phyloP scores from a whole-genome alignment of 2,888 invertebrate genomes.

The Acanthacorydalis orientalis region DNA sequence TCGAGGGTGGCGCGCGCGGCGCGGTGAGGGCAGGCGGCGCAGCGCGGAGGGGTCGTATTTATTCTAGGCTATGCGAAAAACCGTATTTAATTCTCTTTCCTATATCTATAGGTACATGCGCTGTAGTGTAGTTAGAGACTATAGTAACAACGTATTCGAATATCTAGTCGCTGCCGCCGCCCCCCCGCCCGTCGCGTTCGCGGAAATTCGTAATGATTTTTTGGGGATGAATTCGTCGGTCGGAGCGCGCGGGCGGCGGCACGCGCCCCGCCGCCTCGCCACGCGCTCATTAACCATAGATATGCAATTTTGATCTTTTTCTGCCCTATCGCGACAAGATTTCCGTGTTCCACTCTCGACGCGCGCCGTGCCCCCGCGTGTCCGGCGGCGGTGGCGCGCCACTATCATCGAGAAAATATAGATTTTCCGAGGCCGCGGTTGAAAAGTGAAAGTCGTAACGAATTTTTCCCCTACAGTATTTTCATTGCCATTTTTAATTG shows the following conservation, averaged over 20 bases:
- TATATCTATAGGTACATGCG: slow-evolving; percentile 8
- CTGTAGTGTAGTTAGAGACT: slow-evolving; percentile 10
- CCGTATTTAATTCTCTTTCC: slow-evolving; percentile 7
- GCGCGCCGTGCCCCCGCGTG: slow-evolving; percentile 12
- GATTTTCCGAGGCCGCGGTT: background rate
- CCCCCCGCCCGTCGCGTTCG: slow-evolving; percentile 36
- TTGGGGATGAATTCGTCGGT: slow-evolving; percentile 54
- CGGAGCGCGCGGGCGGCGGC: slow-evolving; percentile 24
- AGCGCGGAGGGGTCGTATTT: slow-evolving; percentile 8
- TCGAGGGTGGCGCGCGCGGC: background rate
- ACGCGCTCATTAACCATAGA: slow-evolving; percentile 42
- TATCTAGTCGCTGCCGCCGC: slow-evolving; percentile 7
- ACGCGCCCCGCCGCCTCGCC: slow-evolving; percentile 6
- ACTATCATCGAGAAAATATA: background rate
- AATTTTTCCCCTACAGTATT: slow-evolving; percentile 13
- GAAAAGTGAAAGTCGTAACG: slow-evolving; percentile 5
- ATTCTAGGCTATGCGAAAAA: slow-evolving; percentile 10
- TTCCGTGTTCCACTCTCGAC: slow-evolving; percentile 13
- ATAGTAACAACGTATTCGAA: slow-evolving; percentile 8
- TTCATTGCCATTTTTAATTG: slow-evolving; percentile 36
- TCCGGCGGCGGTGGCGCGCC: slow-evolving; percentile 7
- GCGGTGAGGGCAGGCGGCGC: slow-evolving; percentile 5
- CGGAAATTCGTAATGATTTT: slow-evolving; percentile 69
- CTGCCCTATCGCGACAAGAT: background rate
- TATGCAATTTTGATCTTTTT: slow-evolving; percentile 48